phyloP scores from a whole-genome alignment of 37 sponge, comb jelly and placozoan species.

The Beroe forskalii region DNA sequence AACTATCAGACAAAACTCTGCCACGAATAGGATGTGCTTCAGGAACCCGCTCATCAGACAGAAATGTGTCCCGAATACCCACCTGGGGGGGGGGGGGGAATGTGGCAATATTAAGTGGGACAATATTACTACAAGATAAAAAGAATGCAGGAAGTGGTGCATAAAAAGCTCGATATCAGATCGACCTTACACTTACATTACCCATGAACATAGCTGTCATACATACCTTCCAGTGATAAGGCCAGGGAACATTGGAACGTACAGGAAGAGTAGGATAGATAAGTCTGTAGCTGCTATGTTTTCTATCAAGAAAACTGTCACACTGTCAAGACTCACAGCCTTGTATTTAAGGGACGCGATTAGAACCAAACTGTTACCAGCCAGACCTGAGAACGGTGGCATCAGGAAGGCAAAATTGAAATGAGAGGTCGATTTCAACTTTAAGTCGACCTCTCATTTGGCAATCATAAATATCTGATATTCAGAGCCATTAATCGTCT shows the following conservation, averaged over 20 bases:
- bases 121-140: too few species aligned
- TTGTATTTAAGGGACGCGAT: neutral
- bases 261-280: neutral
- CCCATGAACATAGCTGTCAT: too few species aligned
- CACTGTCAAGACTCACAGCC: neutral
- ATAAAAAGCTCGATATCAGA: too few species aligned
- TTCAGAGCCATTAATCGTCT: too few species aligned
- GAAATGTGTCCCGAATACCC: neutral
- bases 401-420: too few species aligned
- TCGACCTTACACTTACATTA: too few species aligned
- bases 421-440: too few species aligned
- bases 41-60: neutral
- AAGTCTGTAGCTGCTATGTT: neutral
- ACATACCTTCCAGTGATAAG: neutral
- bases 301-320: neutral
- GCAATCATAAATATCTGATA: too few species aligned
- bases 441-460: too few species aligned
- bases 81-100: too few species aligned
- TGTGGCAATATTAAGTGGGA: too few species aligned
- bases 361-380: neutral
- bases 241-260: neutral
- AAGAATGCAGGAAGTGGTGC: too few species aligned
- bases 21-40: neutral
- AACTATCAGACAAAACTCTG: neutral
- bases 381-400: slow-evolving; percentile 14